Evolutionary conservation across 2,888 invertebrate species (phyloP).

Genomic region (Agapostemon virescens): DNA sequence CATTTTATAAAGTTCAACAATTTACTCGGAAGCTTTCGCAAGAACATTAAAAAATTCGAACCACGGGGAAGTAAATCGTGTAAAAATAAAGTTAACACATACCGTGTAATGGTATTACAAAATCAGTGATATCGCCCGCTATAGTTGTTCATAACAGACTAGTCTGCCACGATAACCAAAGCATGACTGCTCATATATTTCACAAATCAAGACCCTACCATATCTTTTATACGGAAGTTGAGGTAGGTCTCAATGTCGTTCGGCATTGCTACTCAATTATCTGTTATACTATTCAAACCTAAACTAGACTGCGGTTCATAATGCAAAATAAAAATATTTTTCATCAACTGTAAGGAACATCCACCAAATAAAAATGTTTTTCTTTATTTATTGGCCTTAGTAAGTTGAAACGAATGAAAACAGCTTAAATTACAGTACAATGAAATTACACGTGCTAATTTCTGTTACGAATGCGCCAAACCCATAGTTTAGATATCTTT

Average conservation of each 20-base stretch:
- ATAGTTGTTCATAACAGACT: not conserved
- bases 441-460: no score
- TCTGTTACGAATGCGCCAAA: no score
- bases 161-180: not conserved
- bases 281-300: no score
- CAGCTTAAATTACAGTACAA: no score
- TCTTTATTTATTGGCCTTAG: not conserved
- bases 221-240: no score
- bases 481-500: no score
- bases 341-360: not conserved
- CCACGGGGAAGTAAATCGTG: not conserved
- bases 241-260: no score
- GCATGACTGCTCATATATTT: no score
- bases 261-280: no score
- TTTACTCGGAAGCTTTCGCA: not conserved
- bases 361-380: not conserved
- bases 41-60: not conserved
- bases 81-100: not conserved
- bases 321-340: not conserved
- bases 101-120: not conserved
- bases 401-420: no score
- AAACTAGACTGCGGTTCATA: no score
- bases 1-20: not conserved
- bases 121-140: not conserved
- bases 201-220: no score